phyloP scores from a whole-genome alignment of 1,140 invertebrate species.

The Drosophila guanche region DNA sequence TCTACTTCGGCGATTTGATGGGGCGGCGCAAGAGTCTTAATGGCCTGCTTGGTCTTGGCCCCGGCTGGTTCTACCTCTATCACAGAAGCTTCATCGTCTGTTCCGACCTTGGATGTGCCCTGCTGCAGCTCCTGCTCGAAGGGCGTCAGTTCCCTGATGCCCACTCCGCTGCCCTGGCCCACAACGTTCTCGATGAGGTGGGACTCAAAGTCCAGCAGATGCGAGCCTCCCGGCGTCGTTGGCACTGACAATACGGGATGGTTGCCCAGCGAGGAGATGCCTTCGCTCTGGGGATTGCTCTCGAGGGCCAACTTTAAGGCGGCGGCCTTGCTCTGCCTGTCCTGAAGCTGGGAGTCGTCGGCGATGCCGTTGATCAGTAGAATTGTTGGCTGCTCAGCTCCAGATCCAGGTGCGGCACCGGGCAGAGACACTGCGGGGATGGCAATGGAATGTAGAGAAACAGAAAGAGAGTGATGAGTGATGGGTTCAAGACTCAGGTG shows the following conservation, averaged over 20 bases:
- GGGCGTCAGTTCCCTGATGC: conserved; percentile 75
- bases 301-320: conserved; percentile 54
- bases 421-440: conserved; percentile 76
- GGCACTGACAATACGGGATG: conserved; percentile 16
- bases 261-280: conserved; percentile 12
- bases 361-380: conserved; percentile 74
- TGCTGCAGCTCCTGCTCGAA: conserved; percentile 70
- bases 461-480: conserved; percentile 7
- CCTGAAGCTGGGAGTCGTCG: conserved; percentile 56
- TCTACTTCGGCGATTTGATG: conserved; percentile 69
- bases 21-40: conserved; percentile 58
- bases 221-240: conserved; percentile 63
- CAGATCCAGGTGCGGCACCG: conserved; percentile 70
- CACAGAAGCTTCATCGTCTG: conserved; percentile 54
- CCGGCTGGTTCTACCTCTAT: conserved; percentile 79
- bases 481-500: conserved; percentile 24
- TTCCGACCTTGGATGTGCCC: conserved; percentile 72
- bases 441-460: background rate
- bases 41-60: conserved; percentile 58
- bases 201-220: conserved; percentile 78
- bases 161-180: conserved; percentile 60
- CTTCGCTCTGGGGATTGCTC: conserved; percentile 41
- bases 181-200: conserved; percentile 78
- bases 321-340: conserved; percentile 37
- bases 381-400: conserved; percentile 77